Conservation (phyloP, 2,888 invertebrate species). For the Hypomecis punctinalis region DNA sequence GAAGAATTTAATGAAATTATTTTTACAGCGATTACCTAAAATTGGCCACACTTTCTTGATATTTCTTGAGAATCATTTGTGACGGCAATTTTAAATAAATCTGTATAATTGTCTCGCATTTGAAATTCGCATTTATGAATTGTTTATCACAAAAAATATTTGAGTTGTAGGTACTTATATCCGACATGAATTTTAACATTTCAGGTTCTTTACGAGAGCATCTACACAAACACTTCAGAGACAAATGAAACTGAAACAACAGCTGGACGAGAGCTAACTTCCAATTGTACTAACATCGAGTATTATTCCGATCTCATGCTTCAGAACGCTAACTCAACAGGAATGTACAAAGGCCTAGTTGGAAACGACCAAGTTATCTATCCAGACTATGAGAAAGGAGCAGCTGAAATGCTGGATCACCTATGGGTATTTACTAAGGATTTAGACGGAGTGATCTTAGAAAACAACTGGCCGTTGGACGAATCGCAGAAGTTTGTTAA, state of each 20-base stretch:
- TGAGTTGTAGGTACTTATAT: neutral
- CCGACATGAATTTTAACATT: slow-evolving; percentile 31
- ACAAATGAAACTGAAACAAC: slow-evolving; percentile 34
- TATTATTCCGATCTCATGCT: slow-evolving; percentile 54
- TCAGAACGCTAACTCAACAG: slow-evolving; percentile 43
- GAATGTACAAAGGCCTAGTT: slow-evolving; percentile 60
- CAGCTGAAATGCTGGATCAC: slow-evolving; percentile 53
- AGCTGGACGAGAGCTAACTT: slow-evolving; percentile 37
- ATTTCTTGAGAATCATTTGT: too few relatives aligned
- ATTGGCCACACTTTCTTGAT: too few relatives aligned
- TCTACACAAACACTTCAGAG: slow-evolving; percentile 32
- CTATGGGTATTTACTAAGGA: slow-evolving; percentile 60
- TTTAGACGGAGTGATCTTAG: slow-evolving; percentile 77
- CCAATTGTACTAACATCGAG: slow-evolving; percentile 39
- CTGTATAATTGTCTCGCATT: too few relatives aligned
- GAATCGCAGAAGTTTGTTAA: slow-evolving; percentile 64
- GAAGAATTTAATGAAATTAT: too few relatives aligned
- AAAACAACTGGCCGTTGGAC: slow-evolving; percentile 85
- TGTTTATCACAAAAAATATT: too few relatives aligned
- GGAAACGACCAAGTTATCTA: slow-evolving; percentile 58
- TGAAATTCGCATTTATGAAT: too few relatives aligned
- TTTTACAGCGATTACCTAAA: too few relatives aligned
- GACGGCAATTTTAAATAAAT: too few relatives aligned
- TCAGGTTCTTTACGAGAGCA: slow-evolving; percentile 54
- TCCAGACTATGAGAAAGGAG: slow-evolving; percentile 59